A percentile compares a stretch with the other conserved stretches of the same genome.
phyloP scores from a whole-genome alignment of 2,888 invertebrate genomes.

The Orchesella flavescens region DNA sequence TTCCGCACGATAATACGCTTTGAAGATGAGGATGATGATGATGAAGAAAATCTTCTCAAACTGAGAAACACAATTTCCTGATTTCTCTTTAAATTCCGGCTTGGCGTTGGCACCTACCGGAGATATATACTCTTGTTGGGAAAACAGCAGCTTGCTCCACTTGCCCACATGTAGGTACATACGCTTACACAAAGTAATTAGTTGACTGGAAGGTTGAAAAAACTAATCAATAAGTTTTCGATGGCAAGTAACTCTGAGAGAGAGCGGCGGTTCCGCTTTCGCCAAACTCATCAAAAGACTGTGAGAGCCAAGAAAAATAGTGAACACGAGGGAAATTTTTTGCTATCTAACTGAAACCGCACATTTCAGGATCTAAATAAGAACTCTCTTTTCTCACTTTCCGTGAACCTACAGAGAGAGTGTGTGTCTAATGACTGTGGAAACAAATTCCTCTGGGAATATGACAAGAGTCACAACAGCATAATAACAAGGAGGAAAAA shows the following conservation, averaged over 20 bases:
- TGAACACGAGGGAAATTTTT: neutral
- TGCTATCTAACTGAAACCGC: slow-evolving; percentile 8
- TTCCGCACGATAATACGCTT: slow-evolving; percentile 34
- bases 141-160: neutral
- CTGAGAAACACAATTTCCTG: neutral
- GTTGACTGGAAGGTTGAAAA: too few relatives aligned
- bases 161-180: too few relatives aligned
- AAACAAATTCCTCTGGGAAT: slow-evolving; percentile 56
- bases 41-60: slow-evolving; percentile 40
- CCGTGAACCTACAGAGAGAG: neutral
- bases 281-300: neutral
- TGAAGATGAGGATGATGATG: slow-evolving; percentile 27
- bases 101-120: neutral
- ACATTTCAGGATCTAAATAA: slow-evolving; percentile 12
- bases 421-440: slow-evolving; percentile 44
- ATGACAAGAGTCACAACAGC: slow-evolving; percentile 55
- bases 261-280: neutral
- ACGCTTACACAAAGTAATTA: too few relatives aligned
- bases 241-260: neutral
- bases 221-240: too few relatives aligned
- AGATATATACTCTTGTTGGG: neutral
- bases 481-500: slow-evolving; percentile 47
- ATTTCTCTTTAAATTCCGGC: neutral
- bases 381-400: slow-evolving; percentile 27
- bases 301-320: neutral